phyloP scores from a whole-genome alignment of 2,113 vertebrate species.

The Lethenteron camtschaticum region DNA sequence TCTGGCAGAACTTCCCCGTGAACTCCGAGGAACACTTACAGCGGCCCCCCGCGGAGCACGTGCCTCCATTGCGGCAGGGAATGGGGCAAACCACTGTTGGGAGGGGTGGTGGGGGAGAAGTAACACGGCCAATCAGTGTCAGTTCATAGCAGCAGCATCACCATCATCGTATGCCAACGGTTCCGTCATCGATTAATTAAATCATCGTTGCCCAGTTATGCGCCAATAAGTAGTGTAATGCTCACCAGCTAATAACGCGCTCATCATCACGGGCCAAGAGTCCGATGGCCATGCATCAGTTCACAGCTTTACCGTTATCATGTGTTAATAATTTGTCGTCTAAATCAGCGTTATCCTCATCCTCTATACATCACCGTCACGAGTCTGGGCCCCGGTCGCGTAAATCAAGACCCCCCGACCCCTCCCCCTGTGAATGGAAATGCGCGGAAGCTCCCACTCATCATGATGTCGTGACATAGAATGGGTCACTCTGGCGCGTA shows the following conservation, averaged over 20 bases:
- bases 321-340: too few species aligned
- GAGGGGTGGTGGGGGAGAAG: conserved; percentile 1
- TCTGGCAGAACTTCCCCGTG: conserved; percentile 60
- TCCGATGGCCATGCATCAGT: too few species aligned
- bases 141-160: not conserved
- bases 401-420: too few species aligned
- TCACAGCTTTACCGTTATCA: too few species aligned
- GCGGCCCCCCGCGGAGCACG: conserved; percentile 53
- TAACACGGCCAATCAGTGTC: not conserved
- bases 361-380: too few species aligned
- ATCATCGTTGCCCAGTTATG: not conserved
- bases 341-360: too few species aligned
- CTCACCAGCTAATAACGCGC: conserved; percentile 7
- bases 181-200: too few species aligned
- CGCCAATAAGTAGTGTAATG: not conserved
- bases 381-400: too few species aligned
- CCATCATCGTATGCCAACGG: not conserved
- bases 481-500: too few species aligned
- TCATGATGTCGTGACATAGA: too few species aligned
- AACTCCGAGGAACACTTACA: conserved; percentile 58
- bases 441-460: too few species aligned
- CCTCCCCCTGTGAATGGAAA: too few species aligned
- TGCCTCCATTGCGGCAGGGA: conserved; percentile 68
- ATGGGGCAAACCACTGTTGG: conserved; percentile 56
- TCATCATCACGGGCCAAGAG: conserved; percentile 6